phyloP scores from a whole-genome alignment of 2,888 invertebrate genomes.

The Heliconius hortense region DNA sequence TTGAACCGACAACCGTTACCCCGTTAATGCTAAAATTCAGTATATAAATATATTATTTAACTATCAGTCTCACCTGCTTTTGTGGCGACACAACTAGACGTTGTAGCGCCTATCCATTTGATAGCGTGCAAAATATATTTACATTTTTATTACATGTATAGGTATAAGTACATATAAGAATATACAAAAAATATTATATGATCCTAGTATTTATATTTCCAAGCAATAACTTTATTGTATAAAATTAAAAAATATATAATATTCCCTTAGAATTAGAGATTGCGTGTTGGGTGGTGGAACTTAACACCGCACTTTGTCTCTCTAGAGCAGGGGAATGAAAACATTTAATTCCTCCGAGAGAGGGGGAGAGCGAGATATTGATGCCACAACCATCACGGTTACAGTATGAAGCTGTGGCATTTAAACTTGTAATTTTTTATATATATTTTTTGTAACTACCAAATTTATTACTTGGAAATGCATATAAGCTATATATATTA shows the following conservation, averaged over 20 bases:
- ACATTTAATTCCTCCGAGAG: too few relatives aligned
- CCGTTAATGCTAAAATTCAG: neutral
- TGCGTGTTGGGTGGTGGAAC: neutral
- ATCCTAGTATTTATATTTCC: neutral
- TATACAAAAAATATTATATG: neutral
- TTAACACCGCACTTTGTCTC: neutral
- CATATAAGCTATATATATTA: neutral
- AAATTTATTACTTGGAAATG: neutral
- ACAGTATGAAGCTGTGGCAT: too few relatives aligned
- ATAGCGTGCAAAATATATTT: constrained; percentile 55
- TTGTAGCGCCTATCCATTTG: constrained; percentile 67
- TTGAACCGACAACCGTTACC: neutral
- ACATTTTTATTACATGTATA: neutral
- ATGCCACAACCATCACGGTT: too few relatives aligned
- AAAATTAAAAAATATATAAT: too few relatives aligned
- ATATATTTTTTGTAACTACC: too few relatives aligned
- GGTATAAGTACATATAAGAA: neutral
- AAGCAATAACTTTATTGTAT: neutral
- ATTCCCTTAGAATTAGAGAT: too few relatives aligned
- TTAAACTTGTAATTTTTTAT: too few relatives aligned
- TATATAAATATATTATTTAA: constrained; percentile 28
- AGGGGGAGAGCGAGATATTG: too few relatives aligned
- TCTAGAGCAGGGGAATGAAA: too few relatives aligned
- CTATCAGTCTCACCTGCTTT: constrained; percentile 76
- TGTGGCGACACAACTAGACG: constrained; percentile 68